A percentile compares a stretch with the other conserved stretches of the same genome.
phyloP scores from a whole-genome alignment of 1,140 invertebrate genomes.

The Caenorhabditis latens region DNA sequence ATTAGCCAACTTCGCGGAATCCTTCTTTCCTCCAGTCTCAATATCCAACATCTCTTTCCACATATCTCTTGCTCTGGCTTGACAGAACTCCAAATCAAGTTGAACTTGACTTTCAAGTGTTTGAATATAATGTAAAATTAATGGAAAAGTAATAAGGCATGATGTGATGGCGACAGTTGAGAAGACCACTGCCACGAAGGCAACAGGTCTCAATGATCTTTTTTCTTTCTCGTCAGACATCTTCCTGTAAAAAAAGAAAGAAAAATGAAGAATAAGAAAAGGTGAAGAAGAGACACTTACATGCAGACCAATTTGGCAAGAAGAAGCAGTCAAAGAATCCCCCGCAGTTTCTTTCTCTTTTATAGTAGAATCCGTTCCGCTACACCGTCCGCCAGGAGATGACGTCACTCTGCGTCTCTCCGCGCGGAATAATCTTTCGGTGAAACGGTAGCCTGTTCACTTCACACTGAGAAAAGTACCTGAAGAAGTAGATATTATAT shows the following conservation, averaged over 20 bases:
- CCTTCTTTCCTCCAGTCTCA: constrained; percentile 68
- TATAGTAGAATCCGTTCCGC: constrained; percentile 44
- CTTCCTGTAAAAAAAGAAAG: background rate
- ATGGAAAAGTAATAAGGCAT: constrained; percentile 69
- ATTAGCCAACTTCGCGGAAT: constrained; percentile 65
- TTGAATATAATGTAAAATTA: constrained; percentile 69
- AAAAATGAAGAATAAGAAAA: background rate
- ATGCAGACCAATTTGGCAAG: constrained; percentile 48
- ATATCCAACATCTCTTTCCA: constrained; percentile 71
- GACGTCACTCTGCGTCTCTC: constrained; percentile 39
- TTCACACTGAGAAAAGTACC: constrained; percentile 26
- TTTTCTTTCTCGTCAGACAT: constrained; percentile 64
- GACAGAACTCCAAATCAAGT: constrained; percentile 70
- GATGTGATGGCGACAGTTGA: constrained; percentile 68
- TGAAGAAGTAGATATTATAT: background rate
- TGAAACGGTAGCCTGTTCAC: constrained; percentile 44
- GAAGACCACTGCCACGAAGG: constrained; percentile 70
- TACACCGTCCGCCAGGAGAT: constrained; percentile 14
- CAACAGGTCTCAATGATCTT: constrained; percentile 66
- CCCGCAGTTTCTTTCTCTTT: background rate
- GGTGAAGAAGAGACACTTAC: constrained; percentile 13
- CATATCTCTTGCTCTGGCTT: constrained; percentile 63
- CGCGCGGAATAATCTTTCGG: background rate
- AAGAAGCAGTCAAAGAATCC: constrained; percentile 36
- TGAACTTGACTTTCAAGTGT: constrained; percentile 68